A percentile compares a stretch with the other conserved stretches of the same genome.
Evolutionary conservation across 2,888 invertebrate species (phyloP).

Genomic region (Nomada fabriciana): DNA sequence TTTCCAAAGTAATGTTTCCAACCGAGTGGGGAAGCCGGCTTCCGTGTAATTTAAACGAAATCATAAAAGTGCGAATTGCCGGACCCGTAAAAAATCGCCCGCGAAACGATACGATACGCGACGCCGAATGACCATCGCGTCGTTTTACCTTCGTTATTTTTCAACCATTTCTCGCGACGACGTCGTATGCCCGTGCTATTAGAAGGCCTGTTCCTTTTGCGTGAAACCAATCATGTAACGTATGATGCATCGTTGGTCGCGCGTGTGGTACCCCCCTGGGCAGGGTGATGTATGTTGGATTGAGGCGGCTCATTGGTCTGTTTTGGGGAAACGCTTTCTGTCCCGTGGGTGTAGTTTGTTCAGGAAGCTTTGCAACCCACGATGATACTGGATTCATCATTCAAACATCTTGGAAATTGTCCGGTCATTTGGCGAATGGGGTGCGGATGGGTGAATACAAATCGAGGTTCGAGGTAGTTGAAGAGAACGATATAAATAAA

Average conservation of each 20-base stretch:
- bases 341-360: constrained; percentile 76
- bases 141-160: constrained; percentile 73
- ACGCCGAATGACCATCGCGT: constrained; percentile 58
- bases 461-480: constrained; percentile 10
- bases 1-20: constrained; percentile 44
- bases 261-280: neutral
- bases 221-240: constrained; percentile 70
- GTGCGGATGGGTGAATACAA: neutral
- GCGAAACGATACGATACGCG: constrained; percentile 50
- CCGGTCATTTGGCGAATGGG: constrained; percentile 26
- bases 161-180: constrained; percentile 66
- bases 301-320: constrained; percentile 71
- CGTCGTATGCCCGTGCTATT: constrained; percentile 69
- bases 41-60: constrained; percentile 60
- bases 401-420: constrained; percentile 71
- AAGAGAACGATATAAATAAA: neutral
- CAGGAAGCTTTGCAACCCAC: constrained; percentile 61
- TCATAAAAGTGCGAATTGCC: constrained; percentile 60
- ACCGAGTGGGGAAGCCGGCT: constrained; percentile 23
- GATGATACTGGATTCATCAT: constrained; percentile 76
- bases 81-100: constrained; percentile 61
- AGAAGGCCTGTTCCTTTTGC: constrained; percentile 63
- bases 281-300: constrained; percentile 60
- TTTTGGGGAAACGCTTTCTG: constrained; percentile 74
- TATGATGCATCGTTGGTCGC: constrained; percentile 64